Percentiles rank a stretch among this genome's conserved stretches.
Conservation (phyloP, 2,888 invertebrate species). For the Nebria brevicollis region DNA sequence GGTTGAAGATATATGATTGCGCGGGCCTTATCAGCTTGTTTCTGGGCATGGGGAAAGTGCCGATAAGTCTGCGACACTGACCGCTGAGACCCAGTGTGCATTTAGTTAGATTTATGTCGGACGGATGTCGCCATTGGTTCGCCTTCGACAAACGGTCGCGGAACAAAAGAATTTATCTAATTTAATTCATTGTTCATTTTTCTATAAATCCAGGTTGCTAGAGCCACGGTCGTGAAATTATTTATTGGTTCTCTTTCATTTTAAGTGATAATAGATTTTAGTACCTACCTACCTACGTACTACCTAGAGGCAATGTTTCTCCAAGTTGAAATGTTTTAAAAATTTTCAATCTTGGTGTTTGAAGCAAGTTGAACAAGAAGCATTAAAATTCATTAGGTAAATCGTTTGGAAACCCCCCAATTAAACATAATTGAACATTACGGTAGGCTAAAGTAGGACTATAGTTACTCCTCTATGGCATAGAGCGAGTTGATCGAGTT, state of each 20-base stretch:
- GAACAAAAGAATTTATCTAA: slow-evolving; percentile 21
- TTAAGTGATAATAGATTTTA: too few relatives aligned
- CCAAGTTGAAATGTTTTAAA: neutral
- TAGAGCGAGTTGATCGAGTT: neutral
- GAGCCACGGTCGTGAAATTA: neutral
- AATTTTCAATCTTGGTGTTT: neutral
- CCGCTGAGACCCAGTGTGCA: slow-evolving; percentile 14
- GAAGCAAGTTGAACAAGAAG: neutral
- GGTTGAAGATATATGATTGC: slow-evolving; percentile 10
- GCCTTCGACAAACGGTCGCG: neutral
- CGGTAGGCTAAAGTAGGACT: slow-evolving; percentile 22
- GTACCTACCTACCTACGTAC: too few relatives aligned
- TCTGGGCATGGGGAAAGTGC: neutral
- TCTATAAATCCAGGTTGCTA: neutral
- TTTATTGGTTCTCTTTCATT: neutral
- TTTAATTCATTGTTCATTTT: slow-evolving; percentile 20
- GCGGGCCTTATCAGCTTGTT: slow-evolving; percentile 13
- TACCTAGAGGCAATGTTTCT: too few relatives aligned
- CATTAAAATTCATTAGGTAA: slow-evolving; percentile 46
- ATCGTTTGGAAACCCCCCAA: slow-evolving; percentile 45
- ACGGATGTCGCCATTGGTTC: slow-evolving; percentile 19
- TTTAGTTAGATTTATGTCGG: slow-evolving; percentile 21
- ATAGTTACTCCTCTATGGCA: slow-evolving; percentile 1
- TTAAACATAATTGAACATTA: slow-evolving; percentile 46
- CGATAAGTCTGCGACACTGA: slow-evolving; percentile 12